These are phyloP conservation scores for Rhynchonycteris naso DNA, from an alignment of 2,797 vertebrate genomes.

Conservation along the genomic window DNA sequence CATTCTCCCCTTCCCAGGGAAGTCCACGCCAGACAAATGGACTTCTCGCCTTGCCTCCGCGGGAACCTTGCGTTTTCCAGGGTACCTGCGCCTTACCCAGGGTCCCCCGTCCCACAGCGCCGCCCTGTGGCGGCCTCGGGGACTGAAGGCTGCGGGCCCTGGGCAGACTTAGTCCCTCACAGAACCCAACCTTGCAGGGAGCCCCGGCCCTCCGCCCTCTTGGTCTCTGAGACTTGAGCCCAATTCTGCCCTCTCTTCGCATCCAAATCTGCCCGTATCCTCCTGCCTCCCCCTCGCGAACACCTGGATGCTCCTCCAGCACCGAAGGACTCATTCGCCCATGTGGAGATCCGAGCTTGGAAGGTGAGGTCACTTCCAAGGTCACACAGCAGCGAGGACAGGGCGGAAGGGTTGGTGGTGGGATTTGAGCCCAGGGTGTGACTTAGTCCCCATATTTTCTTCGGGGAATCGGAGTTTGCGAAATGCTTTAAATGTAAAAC, in stretches of 20 bases:
- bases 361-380: neutral
- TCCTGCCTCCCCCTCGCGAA: neutral
- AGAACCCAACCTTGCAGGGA: fast-evolving
- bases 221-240: neutral
- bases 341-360: neutral
- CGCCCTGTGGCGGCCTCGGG: neutral
- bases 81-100: neutral
- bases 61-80: fast-evolving
- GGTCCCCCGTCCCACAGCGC: constrained; percentile 16
- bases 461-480: neutral
- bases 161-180: fast-evolving
- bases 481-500: neutral
- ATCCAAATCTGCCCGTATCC: neutral
- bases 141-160: neutral
- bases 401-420: neutral
- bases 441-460: neutral
- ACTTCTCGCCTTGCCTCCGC: neutral
- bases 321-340: neutral
- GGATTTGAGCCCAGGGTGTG: neutral
- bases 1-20: neutral
- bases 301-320: neutral
- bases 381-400: neutral
- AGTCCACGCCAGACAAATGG: neutral
- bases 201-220: fast-evolving
- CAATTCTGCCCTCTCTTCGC: fast-evolving